Evolutionary conservation across 1,140 invertebrate genomes (phyloP).

Genomic region (Drosophila sp.): DNA sequence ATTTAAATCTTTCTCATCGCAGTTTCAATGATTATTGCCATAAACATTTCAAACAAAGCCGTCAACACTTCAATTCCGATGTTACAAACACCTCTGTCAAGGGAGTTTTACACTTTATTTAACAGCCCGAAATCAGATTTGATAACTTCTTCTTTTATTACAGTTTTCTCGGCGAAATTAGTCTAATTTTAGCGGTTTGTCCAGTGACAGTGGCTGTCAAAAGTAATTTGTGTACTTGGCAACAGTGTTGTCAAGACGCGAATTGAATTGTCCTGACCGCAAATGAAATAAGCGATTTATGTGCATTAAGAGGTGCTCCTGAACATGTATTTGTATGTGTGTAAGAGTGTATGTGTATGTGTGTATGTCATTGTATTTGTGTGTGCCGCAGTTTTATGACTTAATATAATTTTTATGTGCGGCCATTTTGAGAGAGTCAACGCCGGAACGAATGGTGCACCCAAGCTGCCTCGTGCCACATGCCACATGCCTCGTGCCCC

Average conservation of each 20-base stretch:
- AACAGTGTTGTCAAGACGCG: conserved; percentile 47
- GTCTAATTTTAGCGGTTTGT: neutral
- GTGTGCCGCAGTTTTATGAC: conserved; percentile 60
- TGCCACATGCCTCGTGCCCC: neutral
- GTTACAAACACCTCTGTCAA: neutral
- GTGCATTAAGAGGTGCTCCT: conserved; percentile 41
- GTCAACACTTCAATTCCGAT: neutral
- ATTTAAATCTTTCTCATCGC: too few species aligned
- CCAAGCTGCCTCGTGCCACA: neutral
- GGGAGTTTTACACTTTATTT: neutral
- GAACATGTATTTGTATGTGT: neutral
- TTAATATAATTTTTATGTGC: conserved; percentile 81
- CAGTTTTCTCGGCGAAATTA: conserved; percentile 1
- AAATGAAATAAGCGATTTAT: conserved; percentile 59
- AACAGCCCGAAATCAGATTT: conserved; percentile 19
- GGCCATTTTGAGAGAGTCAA: conserved; percentile 65
- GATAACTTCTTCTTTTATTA: conserved; percentile 1
- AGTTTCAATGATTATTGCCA: too few species aligned
- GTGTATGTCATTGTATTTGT: too few species aligned
- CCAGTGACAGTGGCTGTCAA: neutral
- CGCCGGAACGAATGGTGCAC: conserved; percentile 21
- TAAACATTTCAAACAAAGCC: neutral
- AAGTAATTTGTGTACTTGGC: conserved; percentile 17
- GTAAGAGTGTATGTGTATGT: too few species aligned
- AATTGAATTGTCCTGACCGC: conserved; percentile 74